A percentile compares a stretch with the other conserved stretches of the same genome.
These are phyloP conservation scores for Liolophura sinensis DNA, from an alignment of 1,140 invertebrate genomes.

Conservation along the genomic window DNA sequence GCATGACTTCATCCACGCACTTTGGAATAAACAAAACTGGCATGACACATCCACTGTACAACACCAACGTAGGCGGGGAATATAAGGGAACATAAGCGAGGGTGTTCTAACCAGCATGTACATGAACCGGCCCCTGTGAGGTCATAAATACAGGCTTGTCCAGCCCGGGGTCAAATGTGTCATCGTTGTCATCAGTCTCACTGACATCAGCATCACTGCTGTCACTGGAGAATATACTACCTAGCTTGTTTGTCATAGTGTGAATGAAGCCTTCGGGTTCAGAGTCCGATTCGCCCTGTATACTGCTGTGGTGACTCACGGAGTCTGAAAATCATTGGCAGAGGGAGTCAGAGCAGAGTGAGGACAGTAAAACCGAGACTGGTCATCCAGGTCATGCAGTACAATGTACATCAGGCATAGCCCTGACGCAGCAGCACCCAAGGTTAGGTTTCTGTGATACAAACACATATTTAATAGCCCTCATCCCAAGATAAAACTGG, in stretches of 20 bases:
- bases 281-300: conserved; percentile 75
- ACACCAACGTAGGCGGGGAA: too few species aligned
- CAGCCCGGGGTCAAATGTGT: conserved; percentile 40
- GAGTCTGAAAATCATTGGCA: conserved; percentile 44
- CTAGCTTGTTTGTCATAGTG: conserved; percentile 51
- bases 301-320: conserved; percentile 58
- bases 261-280: conserved; percentile 69
- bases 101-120: conserved; percentile 28
- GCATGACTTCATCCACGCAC: too few species aligned
- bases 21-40: too few species aligned
- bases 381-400: conserved; percentile 13
- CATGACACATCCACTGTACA: too few species aligned
- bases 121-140: conserved; percentile 48
- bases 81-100: too few species aligned
- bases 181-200: conserved; percentile 62
- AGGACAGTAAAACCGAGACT: conserved; percentile 7
- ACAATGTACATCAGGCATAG: too few species aligned
- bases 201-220: conserved; percentile 73
- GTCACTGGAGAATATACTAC: conserved; percentile 71
- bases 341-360: conserved; percentile 25
- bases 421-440: too few species aligned
- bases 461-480: too few species aligned
- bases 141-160: conserved; percentile 56
- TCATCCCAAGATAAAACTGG: too few species aligned
- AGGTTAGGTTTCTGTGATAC: too few species aligned